A percentile compares a stretch with the other conserved stretches of the same genome.
phyloP scores from a whole-genome alignment of 1,140 invertebrate species.

The Bombus confusus region DNA sequence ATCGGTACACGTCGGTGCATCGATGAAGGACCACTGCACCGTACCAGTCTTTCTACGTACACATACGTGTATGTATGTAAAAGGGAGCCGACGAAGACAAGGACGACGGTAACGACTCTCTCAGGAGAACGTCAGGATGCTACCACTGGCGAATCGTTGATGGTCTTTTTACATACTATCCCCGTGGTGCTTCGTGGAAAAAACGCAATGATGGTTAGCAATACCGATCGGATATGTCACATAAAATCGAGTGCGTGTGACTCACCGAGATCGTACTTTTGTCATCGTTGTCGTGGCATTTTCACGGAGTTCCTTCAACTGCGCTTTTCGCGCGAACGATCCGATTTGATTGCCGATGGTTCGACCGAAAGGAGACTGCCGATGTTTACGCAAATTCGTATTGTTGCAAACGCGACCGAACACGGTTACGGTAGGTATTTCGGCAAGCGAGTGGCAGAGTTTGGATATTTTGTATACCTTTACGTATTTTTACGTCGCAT shows the following conservation, averaged over 20 bases:
- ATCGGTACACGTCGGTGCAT: slow-evolving; percentile 39
- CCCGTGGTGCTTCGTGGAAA: slow-evolving; percentile 18
- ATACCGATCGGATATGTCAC: slow-evolving; percentile 17
- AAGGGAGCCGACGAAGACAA: slow-evolving; percentile 4
- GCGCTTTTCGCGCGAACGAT: too few species aligned
- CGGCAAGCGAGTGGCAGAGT: background rate
- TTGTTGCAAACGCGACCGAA: background rate
- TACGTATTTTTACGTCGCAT: background rate
- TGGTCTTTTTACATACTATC: slow-evolving; percentile 55
- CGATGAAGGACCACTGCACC: background rate
- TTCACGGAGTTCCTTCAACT: background rate
- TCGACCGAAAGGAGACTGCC: too few species aligned
- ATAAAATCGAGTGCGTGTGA: slow-evolving; percentile 41
- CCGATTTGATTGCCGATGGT: background rate
- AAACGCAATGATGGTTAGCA: slow-evolving; percentile 24
- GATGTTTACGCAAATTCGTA: background rate
- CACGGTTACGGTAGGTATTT: background rate
- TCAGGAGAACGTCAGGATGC: slow-evolving; percentile 44
- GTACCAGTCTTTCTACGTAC: background rate
- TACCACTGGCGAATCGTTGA: slow-evolving; percentile 43
- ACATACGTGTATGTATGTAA: background rate
- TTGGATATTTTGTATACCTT: background rate
- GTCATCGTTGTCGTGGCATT: background rate
- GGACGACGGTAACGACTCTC: slow-evolving; percentile 62
- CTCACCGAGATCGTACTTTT: slow-evolving; percentile 15